Base-by-base conservation (phyloP, 2,888 invertebrate genomes). In the Poecilobothrus nobilitatus region DNA sequence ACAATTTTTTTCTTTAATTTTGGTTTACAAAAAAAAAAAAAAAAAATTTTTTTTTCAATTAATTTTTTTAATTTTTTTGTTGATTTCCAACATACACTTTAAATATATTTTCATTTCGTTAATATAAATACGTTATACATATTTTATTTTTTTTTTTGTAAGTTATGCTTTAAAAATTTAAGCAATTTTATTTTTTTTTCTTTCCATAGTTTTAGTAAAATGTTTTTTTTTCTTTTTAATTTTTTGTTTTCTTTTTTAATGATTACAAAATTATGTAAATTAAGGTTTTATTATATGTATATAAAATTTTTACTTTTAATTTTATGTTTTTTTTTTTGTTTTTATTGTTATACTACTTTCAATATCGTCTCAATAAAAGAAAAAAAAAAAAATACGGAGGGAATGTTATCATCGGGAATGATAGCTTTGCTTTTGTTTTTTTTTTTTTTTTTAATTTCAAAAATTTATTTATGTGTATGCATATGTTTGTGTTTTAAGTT, bases 81-180 rank as follows among this genome's bases (percentile, higher is more conserved):
- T 53, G 53, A 18, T 53, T 53, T 53, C 53, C 53, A 53, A 53
- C 53, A 53, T 53, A 53, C 53, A 53, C 53, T 53, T 53, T 53
- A 53, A 53, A 53, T 53, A 27, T 27, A 53, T 53, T 53, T 53
- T 53, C n/a, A 53, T 4, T 53, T 53, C 53, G 53, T 15, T 53
- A 53, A 53, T 53, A 53, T 53, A 53, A 41, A 53, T 53, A 18
- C 53, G 53, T 53, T 53, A 37, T 8, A 53, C 53, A 53, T 53
- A 12, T 53, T 53, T 18, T 53, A 5, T 41, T 41, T 41, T 41
- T 6, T 6, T 2, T 41, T 41, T 41, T 6, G 41, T 53, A 53
- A 53, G n/a, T 53, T 53, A 53, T 18, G 53, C 53, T 53, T 53
- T 53, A 53, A 53, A 53, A 53, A 12, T 53, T 53, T 53, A 44